Percentiles rank a stretch among this genome's conserved stretches.
phyloP scores from a whole-genome alignment of 2,797 vertebrate species.

The Arremon aurantiirostris region DNA sequence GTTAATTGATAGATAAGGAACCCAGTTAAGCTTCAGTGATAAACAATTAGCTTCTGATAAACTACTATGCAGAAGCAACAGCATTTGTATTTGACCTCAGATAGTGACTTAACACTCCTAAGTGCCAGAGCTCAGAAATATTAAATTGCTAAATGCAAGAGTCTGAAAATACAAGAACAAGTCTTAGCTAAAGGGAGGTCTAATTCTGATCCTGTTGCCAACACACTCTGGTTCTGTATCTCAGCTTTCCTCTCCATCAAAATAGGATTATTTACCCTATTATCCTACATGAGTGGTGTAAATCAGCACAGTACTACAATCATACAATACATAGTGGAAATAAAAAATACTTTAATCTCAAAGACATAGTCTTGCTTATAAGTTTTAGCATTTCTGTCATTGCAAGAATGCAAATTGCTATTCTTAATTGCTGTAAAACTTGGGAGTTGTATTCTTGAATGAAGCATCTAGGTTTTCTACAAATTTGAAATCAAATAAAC shows the following conservation, averaged over 20 bases:
- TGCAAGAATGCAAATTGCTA: not conserved
- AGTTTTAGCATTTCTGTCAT: not conserved
- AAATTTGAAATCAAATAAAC: not conserved
- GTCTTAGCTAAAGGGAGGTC: not conserved
- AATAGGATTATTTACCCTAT: not conserved
- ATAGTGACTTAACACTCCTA: not conserved
- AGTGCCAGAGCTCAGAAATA: not conserved
- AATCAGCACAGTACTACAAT: not conserved
- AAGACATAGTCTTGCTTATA: not conserved
- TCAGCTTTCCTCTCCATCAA: not conserved
- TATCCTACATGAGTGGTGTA: not conserved
- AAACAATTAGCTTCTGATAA: slow-evolving; percentile 49
- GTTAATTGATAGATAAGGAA: slow-evolving; percentile 55
- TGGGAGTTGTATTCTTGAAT: not conserved
- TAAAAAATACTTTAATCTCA: not conserved
- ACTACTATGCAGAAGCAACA: slow-evolving; percentile 5
- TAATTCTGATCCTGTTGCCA: not conserved
- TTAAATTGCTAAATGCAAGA: not conserved
- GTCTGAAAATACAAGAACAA: not conserved
- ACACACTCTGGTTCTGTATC: not conserved
- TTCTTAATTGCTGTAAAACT: not conserved
- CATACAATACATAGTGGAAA: not conserved
- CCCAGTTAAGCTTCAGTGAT: not conserved
- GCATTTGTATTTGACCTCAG: slow-evolving; percentile 31
- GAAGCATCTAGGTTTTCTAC: not conserved